Conservation (phyloP, 2,113 vertebrate genomes). For the Lagopus muta region DNA sequence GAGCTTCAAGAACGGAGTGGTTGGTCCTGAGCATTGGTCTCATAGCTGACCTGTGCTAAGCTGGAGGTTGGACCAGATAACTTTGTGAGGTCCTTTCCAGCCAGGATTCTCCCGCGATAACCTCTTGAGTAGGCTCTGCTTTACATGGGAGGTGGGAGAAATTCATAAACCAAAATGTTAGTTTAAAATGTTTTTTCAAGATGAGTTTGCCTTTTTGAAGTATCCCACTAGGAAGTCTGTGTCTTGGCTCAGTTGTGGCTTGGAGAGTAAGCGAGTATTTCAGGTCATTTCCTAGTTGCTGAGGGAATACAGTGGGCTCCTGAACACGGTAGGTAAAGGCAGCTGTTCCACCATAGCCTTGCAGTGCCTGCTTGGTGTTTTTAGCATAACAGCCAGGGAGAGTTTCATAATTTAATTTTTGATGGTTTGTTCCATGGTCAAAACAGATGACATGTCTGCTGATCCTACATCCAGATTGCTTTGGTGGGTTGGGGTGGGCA, state of each 20-base stretch:
- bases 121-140: neutral
- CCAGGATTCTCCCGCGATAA: neutral
- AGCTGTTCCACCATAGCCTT: neutral
- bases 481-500: neutral
- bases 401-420: neutral
- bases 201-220: neutral
- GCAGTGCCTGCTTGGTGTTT: neutral
- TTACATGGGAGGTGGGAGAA: neutral
- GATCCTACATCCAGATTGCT: neutral
- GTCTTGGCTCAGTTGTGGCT: neutral
- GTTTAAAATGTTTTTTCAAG: neutral
- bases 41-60: neutral
- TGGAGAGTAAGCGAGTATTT: neutral
- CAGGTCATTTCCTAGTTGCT: neutral
- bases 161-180: neutral
- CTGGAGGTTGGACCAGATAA: neutral
- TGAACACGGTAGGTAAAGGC: neutral
- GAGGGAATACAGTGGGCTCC: neutral
- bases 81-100: neutral
- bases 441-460: neutral
- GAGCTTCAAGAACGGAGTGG: neutral
- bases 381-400: neutral
- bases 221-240: rapidly evolving
- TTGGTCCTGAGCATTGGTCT: neutral
- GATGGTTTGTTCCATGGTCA: neutral